A percentile compares a stretch with the other conserved stretches of the same genome.
Evolutionary conservation across 2,888 invertebrate genomes (phyloP).

Genomic region (Scaptomyza cyrtandrae): DNA sequence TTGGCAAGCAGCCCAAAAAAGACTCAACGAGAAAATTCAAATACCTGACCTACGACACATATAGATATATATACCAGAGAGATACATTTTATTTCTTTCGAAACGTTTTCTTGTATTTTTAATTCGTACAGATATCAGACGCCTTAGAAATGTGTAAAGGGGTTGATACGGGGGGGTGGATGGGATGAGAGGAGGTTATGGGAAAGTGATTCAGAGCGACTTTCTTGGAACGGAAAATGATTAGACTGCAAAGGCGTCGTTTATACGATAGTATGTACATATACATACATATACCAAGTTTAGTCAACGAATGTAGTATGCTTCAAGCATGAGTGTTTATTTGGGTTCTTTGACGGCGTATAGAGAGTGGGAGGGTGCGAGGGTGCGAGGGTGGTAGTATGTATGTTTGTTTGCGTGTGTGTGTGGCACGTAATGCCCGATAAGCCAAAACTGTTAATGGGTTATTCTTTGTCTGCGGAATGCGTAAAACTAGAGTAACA

Average conservation of each 20-base stretch:
- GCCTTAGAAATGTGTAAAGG: not conserved
- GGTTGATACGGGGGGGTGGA: not conserved
- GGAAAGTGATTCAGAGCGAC: constrained; percentile 32
- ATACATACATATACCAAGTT: no score
- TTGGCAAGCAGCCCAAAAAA: constrained; percentile 32
- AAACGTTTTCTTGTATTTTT: constrained; percentile 40
- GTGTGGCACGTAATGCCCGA: constrained; percentile 22
- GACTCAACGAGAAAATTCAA: constrained; percentile 11
- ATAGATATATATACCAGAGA: constrained; percentile 1
- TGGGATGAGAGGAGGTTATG: not conserved
- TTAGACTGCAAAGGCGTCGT: constrained; percentile 17
- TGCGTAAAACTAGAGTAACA: not conserved
- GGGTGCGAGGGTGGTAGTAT: not conserved
- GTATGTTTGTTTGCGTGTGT: not conserved
- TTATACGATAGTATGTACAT: not conserved
- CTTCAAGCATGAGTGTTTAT: constrained; percentile 14
- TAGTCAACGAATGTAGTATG: no score
- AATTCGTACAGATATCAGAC: constrained; percentile 13
- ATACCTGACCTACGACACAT: constrained; percentile 63
- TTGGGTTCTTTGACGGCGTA: not conserved
- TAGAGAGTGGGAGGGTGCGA: no score
- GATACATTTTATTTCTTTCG: constrained; percentile 22
- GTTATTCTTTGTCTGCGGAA: not conserved
- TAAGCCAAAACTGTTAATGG: constrained; percentile 21
- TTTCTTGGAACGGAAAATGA: constrained; percentile 40